phyloP scores from a whole-genome alignment of 2,888 invertebrate genomes.

The Acronicta alni region DNA sequence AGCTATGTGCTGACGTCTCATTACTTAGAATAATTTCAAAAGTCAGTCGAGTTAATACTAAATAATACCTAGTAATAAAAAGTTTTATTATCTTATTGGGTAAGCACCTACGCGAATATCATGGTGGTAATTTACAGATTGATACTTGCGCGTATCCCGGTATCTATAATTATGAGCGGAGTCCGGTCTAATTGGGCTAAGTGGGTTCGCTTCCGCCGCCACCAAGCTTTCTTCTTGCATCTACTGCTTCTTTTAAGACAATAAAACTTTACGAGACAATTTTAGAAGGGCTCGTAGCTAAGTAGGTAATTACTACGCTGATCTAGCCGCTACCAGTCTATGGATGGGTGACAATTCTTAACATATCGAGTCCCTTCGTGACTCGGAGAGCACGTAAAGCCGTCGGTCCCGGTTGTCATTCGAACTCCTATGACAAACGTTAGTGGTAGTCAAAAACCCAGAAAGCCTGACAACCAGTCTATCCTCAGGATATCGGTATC shows the following conservation, averaged over 20 bases:
- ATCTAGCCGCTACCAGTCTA: too few relatives aligned
- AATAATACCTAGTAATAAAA: background rate
- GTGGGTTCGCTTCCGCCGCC: constrained; percentile 68
- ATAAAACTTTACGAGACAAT: constrained; percentile 18
- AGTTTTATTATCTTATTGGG: background rate
- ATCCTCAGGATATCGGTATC: too few relatives aligned
- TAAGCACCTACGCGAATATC: constrained; percentile 23
- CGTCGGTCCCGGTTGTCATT: too few relatives aligned
- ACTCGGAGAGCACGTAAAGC: too few relatives aligned
- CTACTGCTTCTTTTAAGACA: constrained; percentile 40
- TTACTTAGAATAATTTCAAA: too few relatives aligned
- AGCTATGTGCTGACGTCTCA: too few relatives aligned
- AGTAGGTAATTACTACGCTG: too few relatives aligned
- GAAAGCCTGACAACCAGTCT: too few relatives aligned
- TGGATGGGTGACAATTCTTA: too few relatives aligned
- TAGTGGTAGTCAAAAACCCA: too few relatives aligned
- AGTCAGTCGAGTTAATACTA: background rate
- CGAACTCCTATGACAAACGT: too few relatives aligned
- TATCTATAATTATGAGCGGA: constrained; percentile 54
- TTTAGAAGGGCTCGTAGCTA: background rate
- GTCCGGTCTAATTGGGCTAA: constrained; percentile 70
- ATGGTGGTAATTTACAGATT: constrained; percentile 40
- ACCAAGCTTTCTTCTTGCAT: constrained; percentile 51
- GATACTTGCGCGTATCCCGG: constrained; percentile 45
- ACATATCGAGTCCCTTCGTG: too few relatives aligned